Evolutionary conservation across 2,888 invertebrate species (phyloP), one percentile per base, ranked within the genome.

Genomic region (Acleris laterana): DNA sequence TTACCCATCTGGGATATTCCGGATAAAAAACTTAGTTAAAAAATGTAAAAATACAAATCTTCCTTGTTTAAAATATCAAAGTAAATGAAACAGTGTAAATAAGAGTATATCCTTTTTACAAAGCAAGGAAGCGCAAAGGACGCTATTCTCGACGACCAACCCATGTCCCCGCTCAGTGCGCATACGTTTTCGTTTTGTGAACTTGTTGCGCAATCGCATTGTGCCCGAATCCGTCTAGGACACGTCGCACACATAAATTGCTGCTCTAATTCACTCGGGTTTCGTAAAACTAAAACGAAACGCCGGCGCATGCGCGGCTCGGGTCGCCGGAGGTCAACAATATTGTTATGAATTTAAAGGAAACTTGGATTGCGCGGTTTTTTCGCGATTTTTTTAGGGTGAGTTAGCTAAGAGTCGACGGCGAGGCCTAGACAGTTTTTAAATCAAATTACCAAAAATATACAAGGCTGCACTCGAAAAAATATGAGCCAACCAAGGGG

Each of bases 231-330:
- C 77, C 79, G 82, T 75, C 79, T 86, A 85, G 87, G 87, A 87
- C 89, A 88, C 85, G 86, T 87, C 85, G 81, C 85, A 82, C 79
- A 83, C 82, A 84, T 85, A 88, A 87, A 89, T 89, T 87, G 82
- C 88, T 88, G 90, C 90, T 91, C 91, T 85, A 90, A 88, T 91
- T 92, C 89, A 78, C 87, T 76, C 71, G 74, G 72, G 80, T 90
- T 89, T 89, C 90, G 91, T 83, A 91, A 92, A 91, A 74, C 81
- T 83, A 85, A 88, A 70, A 69, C 65, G 69, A 70, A 70, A 70
- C 70, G 68, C 65, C 62, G 62, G 68, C 59, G 61, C 61, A 62
- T 60, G 63, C 63, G 44, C 50, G 50, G 17, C 50, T 22, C 61
- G 57, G 66, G 66, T 66, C 66, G 61, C 25, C 65, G 66, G 66